phyloP scores from a whole-genome alignment of 2,888 invertebrate species.

The Drosophila conformis region DNA sequence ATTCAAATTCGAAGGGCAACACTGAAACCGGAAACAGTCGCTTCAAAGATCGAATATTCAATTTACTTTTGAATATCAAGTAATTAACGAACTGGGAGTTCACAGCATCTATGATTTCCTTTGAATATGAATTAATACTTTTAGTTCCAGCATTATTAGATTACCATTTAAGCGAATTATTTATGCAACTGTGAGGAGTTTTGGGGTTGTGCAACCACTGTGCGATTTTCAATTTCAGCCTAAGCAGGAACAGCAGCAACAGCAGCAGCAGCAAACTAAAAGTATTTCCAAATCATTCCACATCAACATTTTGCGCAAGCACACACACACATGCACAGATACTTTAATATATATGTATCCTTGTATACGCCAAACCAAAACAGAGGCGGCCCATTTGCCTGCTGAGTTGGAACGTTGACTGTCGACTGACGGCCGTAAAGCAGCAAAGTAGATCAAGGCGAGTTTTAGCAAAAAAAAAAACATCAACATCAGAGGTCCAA shows the following conservation, averaged over 20 bases:
- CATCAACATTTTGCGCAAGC: constrained; percentile 39
- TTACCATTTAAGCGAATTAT: constrained; percentile 10
- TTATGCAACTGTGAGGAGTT: constrained; percentile 3
- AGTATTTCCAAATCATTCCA: constrained; percentile 59
- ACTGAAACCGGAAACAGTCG: constrained; percentile 18
- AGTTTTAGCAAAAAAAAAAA: constrained; percentile 47
- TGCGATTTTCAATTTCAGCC: constrained; percentile 34
- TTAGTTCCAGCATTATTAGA: constrained; percentile 1
- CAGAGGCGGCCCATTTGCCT: constrained; percentile 67
- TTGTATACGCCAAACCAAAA: constrained; percentile 43
- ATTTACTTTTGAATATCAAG: constrained; percentile 20
- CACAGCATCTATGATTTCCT: not conserved
- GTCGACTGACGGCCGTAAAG: constrained; percentile 52
- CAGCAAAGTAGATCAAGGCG: constrained; percentile 77
- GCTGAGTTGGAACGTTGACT: constrained; percentile 66
- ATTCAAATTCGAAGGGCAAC: constrained; percentile 45
- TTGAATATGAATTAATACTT: constrained; percentile 17
- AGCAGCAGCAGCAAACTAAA: constrained; percentile 42
- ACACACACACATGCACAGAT: constrained; percentile 6
- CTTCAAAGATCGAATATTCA: constrained; percentile 19
- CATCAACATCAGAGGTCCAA: constrained; percentile 47
- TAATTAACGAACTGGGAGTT: not conserved
- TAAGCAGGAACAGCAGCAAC: constrained; percentile 23
- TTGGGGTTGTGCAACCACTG: constrained; percentile 34
- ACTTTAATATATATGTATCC: constrained; percentile 30